Evolutionary conservation across 2,113 vertebrate species (phyloP).

Genomic region (Sclerurus mexicanus): DNA sequence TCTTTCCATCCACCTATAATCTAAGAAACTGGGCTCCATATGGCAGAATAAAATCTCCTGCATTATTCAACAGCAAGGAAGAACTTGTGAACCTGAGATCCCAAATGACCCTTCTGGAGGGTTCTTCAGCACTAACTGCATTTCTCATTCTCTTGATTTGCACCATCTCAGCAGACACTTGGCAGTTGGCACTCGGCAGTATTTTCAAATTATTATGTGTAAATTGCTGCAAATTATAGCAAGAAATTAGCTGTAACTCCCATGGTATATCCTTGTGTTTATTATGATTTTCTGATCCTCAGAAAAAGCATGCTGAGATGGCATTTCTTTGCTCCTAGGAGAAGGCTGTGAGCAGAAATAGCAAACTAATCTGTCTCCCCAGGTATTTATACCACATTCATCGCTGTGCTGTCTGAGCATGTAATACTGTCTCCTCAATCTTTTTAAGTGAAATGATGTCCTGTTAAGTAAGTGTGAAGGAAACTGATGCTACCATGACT

Average conservation of each 20-base stretch:
- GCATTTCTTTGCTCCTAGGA: slow-evolving; percentile 40
- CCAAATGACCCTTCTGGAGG: neutral
- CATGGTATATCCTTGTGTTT: slow-evolving; percentile 23
- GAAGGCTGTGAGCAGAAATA: slow-evolving; percentile 42
- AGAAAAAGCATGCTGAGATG: slow-evolving; percentile 29
- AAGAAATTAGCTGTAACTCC: slow-evolving; percentile 51
- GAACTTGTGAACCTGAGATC: neutral
- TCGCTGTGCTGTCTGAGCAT: slow-evolving; percentile 3
- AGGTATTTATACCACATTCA: slow-evolving; percentile 25
- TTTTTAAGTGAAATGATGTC: neutral
- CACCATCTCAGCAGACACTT: neutral
- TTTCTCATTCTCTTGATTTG: neutral
- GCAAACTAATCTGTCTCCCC: slow-evolving; percentile 48
- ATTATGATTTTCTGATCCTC: slow-evolving; percentile 38
- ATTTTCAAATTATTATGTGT: slow-evolving; percentile 45
- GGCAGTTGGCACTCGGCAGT: neutral
- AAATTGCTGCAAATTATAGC: slow-evolving; percentile 53
- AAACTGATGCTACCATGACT: neutral
- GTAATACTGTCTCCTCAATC: neutral
- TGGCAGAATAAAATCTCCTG: neutral
- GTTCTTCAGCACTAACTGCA: neutral
- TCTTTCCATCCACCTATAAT: neutral
- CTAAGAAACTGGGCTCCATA: neutral
- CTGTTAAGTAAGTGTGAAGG: slow-evolving; percentile 11
- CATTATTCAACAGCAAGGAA: neutral